These are phyloP conservation scores for Channa argus DNA, from an alignment of 2,113 vertebrate species.

Conservation along the genomic window DNA sequence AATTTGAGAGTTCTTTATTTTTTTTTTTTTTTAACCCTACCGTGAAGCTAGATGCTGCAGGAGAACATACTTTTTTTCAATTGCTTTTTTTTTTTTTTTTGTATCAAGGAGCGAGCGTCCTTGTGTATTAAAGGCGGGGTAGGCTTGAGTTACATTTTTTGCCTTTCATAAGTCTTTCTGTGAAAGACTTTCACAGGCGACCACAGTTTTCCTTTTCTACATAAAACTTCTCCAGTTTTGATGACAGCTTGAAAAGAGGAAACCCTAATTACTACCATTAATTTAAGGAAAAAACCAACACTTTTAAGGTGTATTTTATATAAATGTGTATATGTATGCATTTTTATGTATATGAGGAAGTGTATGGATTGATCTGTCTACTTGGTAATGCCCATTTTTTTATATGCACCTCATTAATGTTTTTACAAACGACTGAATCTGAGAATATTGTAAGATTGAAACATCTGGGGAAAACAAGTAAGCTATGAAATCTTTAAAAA, in stretches of 20 bases:
- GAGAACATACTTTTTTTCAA: constrained; percentile 54
- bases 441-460: constrained; percentile 77
- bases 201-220: constrained; percentile 79
- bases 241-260: constrained; percentile 71
- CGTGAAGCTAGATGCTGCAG: constrained; percentile 46
- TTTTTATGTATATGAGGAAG: constrained; percentile 80
- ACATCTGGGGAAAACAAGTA: constrained; percentile 61
- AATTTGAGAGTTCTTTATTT: constrained; percentile 21
- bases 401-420: constrained; percentile 83
- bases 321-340: constrained; percentile 80
- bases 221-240: constrained; percentile 77
- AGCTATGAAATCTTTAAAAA: constrained; percentile 76
- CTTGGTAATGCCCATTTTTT: constrained; percentile 77
- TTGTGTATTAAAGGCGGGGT: constrained; percentile 75
- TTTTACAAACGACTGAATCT: constrained; percentile 84
- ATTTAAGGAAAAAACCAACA: constrained; percentile 78
- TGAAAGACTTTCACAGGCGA: constrained; percentile 88
- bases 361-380: constrained; percentile 78
- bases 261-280: constrained; percentile 62
- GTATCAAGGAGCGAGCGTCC: constrained; percentile 48
- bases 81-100: constrained; percentile 26
- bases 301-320: constrained; percentile 84
- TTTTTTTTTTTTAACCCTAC: not conserved
- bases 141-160: constrained; percentile 80
- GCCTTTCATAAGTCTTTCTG: constrained; percentile 91